Evolutionary conservation across 2,113 vertebrate genomes (phyloP), one percentile per base, ranked within the genome.

Genomic region (Malaclemys terrapin): DNA sequence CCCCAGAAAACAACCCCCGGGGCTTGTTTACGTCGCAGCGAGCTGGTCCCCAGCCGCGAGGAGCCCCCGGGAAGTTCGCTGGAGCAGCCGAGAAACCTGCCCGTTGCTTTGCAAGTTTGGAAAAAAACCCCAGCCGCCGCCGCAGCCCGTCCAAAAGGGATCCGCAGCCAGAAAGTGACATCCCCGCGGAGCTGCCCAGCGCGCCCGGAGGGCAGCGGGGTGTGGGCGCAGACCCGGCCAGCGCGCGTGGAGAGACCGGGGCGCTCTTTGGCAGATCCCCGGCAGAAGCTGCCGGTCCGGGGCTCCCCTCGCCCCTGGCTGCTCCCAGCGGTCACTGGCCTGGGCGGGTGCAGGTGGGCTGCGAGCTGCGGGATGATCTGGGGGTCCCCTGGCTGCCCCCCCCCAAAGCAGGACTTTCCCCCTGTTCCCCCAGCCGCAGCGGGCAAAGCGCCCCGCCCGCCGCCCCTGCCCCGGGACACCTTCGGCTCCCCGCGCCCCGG

Each of bases 401-500:
- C 53, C 50, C 29, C 84, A 20, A 1, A 22, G 31, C 10, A 0
- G 2, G 4, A 8, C 59, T 42, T 19, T 3, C 56, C 57, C n/a
- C 75, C 75, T 2, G 17, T 7, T 17, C 52, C 19, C 53, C 6
- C 50, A 14, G 50, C 50, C 5, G 50, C 19, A 53, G 19, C 49
- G 49, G 11, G 49, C 49, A 49, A 49, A n/a, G 69, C 31, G 14
- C 57, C 59, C 59, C 14, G 35, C 14, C 29, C 4, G 54, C 54
- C 31, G 25, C 82, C 9, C 31, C n/a, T 47, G 45, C 82, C 82
- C 29, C 80, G 54, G 56, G 53, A 1, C 53, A 22, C 31, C 79
- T 90, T 89, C 50, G 83, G 90, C 94, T 87, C 88, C 83, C 54
- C 50, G 45, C 45, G 45, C 78, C 83, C 38, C 84, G 11, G 53